Evolutionary conservation across 2,113 vertebrate species (phyloP), one percentile per base, ranked within the genome.

Genomic region (Dascyllus trimaculatus): DNA sequence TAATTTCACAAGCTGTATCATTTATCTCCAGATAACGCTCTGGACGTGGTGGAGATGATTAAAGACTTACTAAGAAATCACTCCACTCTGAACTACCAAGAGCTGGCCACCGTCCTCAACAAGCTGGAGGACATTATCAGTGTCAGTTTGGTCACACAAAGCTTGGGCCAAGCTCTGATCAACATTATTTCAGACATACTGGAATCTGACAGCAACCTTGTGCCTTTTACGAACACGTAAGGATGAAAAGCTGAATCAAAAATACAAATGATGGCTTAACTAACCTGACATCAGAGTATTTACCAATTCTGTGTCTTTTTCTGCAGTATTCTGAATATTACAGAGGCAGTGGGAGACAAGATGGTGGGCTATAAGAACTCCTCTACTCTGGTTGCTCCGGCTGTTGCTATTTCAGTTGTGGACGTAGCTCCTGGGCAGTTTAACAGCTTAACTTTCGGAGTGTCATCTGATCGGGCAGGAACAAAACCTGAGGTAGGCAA

Each of bases 271-370:
- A 17, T 15, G 2, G 3, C 32, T 35, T 0, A 0, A 51, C 13
- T 9, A 14, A 3, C n/a, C 14, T 5, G 1, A 54, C 0, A 2
- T 46, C 24, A 29, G 4, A 15, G 62, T 11, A 56, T 32, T 40
- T 3, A 75, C 5, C 4, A 4, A 9, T 13, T 17, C 14, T 62
- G 26, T 75, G 4, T 56, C n/a, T 0, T 62, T 19, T 59, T 52
- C 60, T 45, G 13, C 86, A 98, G 97, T 1, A 96, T 98, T 78
- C 82, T 98, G 32, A 93, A 89, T 53, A 93, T 95, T 77, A 96
- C 89, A 0, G 95, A 98, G 66, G 76, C 62, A 17, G 81, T 95
- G 1, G 96, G 97, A 70, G 95, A 96, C 78, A 95, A 80, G 75
- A 86, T 97, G 91, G 69, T 91, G n/a, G 81, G 71, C 7, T 95